These are phyloP conservation scores for Pterocles orientalis DNA, from an alignment of 2,113 vertebrate species.

Conservation along the genomic window DNA sequence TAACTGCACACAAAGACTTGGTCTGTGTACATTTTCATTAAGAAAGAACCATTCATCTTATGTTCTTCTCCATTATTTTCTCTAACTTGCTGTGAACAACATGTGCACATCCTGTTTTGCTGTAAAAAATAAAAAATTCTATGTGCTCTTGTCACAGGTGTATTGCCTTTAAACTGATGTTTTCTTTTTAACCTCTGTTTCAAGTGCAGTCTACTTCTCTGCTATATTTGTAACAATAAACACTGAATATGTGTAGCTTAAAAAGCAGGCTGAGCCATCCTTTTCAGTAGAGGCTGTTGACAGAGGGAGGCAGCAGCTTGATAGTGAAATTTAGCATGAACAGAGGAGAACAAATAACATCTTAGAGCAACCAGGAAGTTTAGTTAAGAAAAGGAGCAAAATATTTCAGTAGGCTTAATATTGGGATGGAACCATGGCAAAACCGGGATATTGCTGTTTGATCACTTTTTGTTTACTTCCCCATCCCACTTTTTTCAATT, in stretches of 20 bases:
- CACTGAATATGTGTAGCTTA: neutral
- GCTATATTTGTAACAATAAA: neutral
- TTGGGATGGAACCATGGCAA: neutral
- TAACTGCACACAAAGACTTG: conserved; percentile 18
- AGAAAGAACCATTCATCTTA: neutral
- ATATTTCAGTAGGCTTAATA: neutral
- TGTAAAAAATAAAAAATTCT: neutral
- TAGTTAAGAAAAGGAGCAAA: neutral
- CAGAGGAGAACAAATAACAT: neutral
- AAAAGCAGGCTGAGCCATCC: neutral
- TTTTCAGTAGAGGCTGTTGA: neutral
- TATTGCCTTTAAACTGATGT: neutral
- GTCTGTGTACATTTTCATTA: neutral
- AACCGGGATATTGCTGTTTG: neutral
- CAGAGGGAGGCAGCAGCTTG: neutral
- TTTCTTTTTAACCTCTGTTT: neutral
- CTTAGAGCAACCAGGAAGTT: neutral
- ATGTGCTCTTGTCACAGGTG: neutral
- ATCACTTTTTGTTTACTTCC: neutral
- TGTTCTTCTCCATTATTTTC: neutral
- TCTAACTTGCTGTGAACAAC: neutral
- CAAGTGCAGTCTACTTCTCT: neutral
- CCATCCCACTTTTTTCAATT: neutral
- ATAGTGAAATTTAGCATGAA: neutral
- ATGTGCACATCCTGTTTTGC: neutral